Evolutionary conservation across 2,888 invertebrate species (phyloP).

Genomic region (Conchocele bisecta): DNA sequence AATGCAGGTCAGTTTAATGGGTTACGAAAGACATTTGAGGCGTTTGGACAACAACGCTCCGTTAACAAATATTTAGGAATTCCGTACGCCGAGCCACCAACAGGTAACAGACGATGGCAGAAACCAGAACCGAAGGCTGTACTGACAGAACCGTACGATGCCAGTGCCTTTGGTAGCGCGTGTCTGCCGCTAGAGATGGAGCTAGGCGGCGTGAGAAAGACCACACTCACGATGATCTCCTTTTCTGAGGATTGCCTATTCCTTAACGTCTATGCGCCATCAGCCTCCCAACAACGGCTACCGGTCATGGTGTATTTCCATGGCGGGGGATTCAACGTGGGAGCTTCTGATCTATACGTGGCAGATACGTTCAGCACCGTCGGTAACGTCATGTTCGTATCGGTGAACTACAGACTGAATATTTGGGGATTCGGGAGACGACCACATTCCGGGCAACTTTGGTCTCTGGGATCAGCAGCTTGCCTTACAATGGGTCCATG

Average conservation of each 20-base stretch:
- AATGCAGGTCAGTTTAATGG: not conserved
- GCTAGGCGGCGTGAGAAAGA: not conserved
- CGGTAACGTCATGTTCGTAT: not conserved
- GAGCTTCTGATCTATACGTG: not conserved
- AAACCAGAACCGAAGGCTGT: not conserved
- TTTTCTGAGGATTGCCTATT: slow-evolving; percentile 2
- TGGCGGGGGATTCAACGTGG: not conserved
- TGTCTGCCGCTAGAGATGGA: not conserved
- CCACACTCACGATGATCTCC: not conserved
- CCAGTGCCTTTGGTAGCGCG: not conserved
- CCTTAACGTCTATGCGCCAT: not conserved
- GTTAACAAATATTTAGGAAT: not conserved
- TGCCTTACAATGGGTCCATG: slow-evolving; percentile 1
- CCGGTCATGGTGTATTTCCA: slow-evolving; percentile 2
- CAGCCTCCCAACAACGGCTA: not conserved
- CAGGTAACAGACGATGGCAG: slow-evolving; percentile 7
- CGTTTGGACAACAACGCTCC: not conserved
- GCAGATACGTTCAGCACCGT: not conserved
- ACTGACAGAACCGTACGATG: not conserved
- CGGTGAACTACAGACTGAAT: not conserved
- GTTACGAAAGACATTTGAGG: not conserved
- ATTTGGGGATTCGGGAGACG: not conserved
- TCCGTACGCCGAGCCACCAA: slow-evolving; percentile 4
- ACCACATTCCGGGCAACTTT: not conserved
- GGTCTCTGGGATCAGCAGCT: slow-evolving; percentile 2